These are phyloP conservation scores for Osmoderma eremita DNA, from an alignment of 2,888 invertebrate genomes.

Conservation along the genomic window DNA sequence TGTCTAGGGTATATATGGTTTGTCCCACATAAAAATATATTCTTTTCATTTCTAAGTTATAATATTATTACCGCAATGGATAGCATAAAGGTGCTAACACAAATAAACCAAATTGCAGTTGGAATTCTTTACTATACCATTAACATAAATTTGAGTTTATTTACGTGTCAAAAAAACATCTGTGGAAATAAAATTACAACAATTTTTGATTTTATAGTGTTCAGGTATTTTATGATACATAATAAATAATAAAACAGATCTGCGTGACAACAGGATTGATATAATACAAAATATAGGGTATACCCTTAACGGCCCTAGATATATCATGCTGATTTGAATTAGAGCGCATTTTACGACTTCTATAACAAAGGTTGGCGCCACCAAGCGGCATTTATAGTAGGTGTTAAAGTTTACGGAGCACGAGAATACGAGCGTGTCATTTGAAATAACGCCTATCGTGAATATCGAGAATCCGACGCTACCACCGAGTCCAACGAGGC, in stretches of 20 bases:
- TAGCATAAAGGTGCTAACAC: too few species aligned
- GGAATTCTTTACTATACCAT: too few species aligned
- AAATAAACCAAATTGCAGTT: too few species aligned
- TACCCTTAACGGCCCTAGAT: conserved; percentile 13
- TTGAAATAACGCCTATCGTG: conserved; percentile 2
- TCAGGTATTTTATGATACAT: neutral
- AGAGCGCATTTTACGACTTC: conserved; percentile 32
- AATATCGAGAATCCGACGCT: conserved; percentile 14
- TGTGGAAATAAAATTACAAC: too few species aligned
- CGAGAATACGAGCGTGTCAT: conserved; percentile 21
- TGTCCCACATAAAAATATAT: too few species aligned
- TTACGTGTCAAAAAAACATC: too few species aligned
- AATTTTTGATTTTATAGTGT: too few species aligned
- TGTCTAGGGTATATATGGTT: too few species aligned
- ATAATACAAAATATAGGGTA: conserved; percentile 9
- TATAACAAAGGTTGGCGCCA: conserved; percentile 37
- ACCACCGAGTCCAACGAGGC: conserved; percentile 14
- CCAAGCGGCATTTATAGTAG: conserved; percentile 33
- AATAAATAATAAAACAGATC: conserved; percentile 12
- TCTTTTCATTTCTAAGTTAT: too few species aligned
- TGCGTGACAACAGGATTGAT: conserved; percentile 20
- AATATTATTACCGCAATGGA: too few species aligned
- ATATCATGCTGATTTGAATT: conserved; percentile 30
- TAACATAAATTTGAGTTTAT: too few species aligned
- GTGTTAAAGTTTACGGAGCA: conserved; percentile 32